Base-by-base conservation (phyloP, 1,140 invertebrate species). In the Drosophila ironensis region DNA sequence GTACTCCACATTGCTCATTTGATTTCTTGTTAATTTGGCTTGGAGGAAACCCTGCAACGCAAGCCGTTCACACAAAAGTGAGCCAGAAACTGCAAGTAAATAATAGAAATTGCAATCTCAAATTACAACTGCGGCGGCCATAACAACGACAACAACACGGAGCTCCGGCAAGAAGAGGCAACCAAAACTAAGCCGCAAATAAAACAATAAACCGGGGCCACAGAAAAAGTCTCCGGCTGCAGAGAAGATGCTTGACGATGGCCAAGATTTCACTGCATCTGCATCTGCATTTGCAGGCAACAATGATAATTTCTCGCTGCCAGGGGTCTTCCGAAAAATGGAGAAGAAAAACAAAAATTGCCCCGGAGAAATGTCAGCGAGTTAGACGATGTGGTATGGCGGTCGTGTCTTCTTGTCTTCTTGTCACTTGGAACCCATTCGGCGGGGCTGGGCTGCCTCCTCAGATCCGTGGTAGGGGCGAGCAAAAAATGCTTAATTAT, bases 71-170 rank as follows among this genome's bases (percentile, higher is more conserved):
- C 78, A 82, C 68, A 61, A 19, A 46, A 53, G 20, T 66, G 57
- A 66, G 73, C 53, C 72, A 84, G 73, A 82, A 78, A 84, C 78
- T 84, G 78, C 78, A 78, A 84, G 78, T 82, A 82, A 82, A 82
- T 70, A 70, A 71, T 84, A 82, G 78, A 82, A 82, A 82, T 48
- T 77, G 77, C 78, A 63, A 59, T 20, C 51, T 35, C 41, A 57
- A 57, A 61, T 72, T 76, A 53, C 76, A 75, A 64, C 27, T 48
- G 53, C 35, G 44, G 33, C 38, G 30, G 30, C 30, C 11, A 33
- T 12, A 54, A 30, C 42, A 57, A 28, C 48, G n/a, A n/a, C n/a
- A n/a, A n/a, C n/a, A n/a, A n/a, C n/a, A n/a, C n/a, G n/a, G n/a
- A n/a, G n/a, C n/a, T n/a, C n/a, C n/a, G n/a, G n/a, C n/a, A 25